Evolutionary conservation across 1,140 invertebrate genomes (phyloP).

Genomic region (Elysia chlorotica): DNA sequence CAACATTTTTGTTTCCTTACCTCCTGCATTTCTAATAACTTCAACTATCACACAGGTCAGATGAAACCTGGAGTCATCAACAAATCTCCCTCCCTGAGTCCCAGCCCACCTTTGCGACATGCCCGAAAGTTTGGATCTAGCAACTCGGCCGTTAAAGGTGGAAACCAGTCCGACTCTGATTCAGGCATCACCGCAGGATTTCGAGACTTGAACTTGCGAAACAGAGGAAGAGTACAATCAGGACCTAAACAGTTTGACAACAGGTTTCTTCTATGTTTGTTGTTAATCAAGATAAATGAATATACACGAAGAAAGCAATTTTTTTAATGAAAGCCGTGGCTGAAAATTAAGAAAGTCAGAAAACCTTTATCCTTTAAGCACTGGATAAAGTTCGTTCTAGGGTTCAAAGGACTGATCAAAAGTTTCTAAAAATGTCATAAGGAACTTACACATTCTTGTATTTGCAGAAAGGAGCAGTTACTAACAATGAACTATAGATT

Average conservation of each 20-base stretch:
- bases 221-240: neutral
- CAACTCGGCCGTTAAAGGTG: neutral
- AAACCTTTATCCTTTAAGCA: no score
- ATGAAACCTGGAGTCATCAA: neutral
- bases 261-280: neutral
- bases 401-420: no score
- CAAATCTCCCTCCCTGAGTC: conserved; percentile 17
- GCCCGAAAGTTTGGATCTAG: conserved; percentile 1
- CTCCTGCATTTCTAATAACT: neutral
- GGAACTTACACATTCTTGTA: no score
- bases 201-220: conserved; percentile 3
- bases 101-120: conserved; percentile 5
- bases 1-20: neutral
- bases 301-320: no score
- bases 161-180: conserved; percentile 20
- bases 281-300: no score
- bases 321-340: no score
- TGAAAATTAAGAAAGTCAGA: no score
- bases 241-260: conserved; percentile 14
- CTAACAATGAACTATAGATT: no score
- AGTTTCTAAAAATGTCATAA: no score
- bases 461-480: no score
- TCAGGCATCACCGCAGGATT: conserved; percentile 4
- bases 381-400: no score
- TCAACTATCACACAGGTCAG: neutral